These are phyloP conservation scores for Holcopasites calliopsidis DNA, from an alignment of 1,140 invertebrate species.

Conservation along the genomic window DNA sequence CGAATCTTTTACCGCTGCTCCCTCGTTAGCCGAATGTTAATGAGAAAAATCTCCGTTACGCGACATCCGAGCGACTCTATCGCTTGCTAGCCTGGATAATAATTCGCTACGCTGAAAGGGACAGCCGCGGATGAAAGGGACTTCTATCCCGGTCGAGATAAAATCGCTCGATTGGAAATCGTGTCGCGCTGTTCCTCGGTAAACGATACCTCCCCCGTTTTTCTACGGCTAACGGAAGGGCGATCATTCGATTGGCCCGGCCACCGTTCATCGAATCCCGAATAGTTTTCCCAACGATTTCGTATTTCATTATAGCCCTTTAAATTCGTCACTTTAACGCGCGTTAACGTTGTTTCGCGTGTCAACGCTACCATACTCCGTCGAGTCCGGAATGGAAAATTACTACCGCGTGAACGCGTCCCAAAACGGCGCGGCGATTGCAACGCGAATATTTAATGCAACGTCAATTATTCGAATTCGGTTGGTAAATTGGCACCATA, in stretches of 20 bases:
- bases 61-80: neutral
- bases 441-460: slow-evolving; percentile 63
- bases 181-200: no score
- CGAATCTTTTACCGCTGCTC: slow-evolving; percentile 37
- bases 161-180: slow-evolving; percentile 1
- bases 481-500: slow-evolving; percentile 56
- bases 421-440: slow-evolving; percentile 55
- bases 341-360: slow-evolving; percentile 54
- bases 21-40: slow-evolving; percentile 60
- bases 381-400: slow-evolving; percentile 58
- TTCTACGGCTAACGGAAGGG: neutral
- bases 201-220: no score
- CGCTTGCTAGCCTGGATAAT: no score
- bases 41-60: slow-evolving; percentile 57
- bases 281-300: slow-evolving; percentile 48
- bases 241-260: neutral
- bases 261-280: neutral
- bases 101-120: neutral
- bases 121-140: neutral
- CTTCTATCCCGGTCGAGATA: neutral
- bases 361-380: slow-evolving; percentile 49
- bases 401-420: slow-evolving; percentile 54
- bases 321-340: slow-evolving; percentile 52
- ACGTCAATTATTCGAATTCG: slow-evolving; percentile 60
- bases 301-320: slow-evolving; percentile 49